A percentile compares a stretch with the other conserved stretches of the same genome.
Evolutionary conservation across 2,888 invertebrate species (phyloP).

Genomic region (Caenorhabditis virilis): DNA sequence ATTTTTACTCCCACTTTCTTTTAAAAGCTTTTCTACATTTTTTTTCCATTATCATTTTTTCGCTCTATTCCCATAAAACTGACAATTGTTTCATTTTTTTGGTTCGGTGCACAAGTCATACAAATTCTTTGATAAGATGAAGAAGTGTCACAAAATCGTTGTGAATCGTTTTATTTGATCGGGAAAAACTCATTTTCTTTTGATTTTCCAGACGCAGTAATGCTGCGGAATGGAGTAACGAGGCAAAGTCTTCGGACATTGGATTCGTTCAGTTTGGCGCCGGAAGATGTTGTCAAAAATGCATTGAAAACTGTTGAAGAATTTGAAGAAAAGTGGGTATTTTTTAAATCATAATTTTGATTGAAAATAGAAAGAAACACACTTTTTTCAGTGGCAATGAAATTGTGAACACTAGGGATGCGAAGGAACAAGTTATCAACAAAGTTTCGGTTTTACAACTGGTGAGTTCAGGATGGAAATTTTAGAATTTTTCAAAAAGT

Average conservation of each 20-base stretch:
- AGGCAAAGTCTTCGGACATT: conserved; percentile 36
- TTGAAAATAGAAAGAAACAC: background rate
- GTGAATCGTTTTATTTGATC: too few relatives aligned
- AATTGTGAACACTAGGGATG: conserved; percentile 23
- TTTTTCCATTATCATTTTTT: too few relatives aligned
- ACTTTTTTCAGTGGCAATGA: too few relatives aligned
- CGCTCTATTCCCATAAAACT: too few relatives aligned
- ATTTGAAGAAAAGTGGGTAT: conserved; percentile 12
- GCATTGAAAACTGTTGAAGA: conserved; percentile 34
- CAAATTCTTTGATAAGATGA: too few relatives aligned
- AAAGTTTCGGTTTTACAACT: conserved; percentile 30
- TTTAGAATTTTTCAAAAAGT: too few relatives aligned
- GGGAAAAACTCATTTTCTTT: background rate
- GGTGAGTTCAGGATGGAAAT: too few relatives aligned
- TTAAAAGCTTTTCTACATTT: conserved; percentile 1
- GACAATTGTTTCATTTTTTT: too few relatives aligned
- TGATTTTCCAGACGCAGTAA: background rate
- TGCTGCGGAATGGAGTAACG: conserved; percentile 27
- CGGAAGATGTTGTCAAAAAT: conserved; percentile 27
- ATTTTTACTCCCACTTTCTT: conserved; percentile 1
- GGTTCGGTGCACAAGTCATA: too few relatives aligned
- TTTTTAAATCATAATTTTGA: background rate
- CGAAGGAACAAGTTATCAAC: conserved; percentile 18
- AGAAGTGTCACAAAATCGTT: too few relatives aligned
- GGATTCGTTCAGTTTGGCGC: conserved; percentile 36